Conservation (phyloP, 2,797 vertebrate species). For the Leptoclinus maculatus region DNA sequence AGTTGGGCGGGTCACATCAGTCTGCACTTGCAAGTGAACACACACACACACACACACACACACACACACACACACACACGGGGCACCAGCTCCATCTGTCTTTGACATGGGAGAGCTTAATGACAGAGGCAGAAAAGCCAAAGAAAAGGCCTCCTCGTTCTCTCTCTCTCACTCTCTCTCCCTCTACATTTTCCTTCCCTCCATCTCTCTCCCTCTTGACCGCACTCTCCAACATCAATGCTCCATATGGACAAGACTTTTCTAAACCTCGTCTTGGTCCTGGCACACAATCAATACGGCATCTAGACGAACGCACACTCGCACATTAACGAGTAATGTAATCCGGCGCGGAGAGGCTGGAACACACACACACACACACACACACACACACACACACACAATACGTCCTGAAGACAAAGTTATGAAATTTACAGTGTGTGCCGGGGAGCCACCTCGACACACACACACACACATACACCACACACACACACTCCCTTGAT, state of each 20-base stretch:
- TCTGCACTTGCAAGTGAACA: conserved; percentile 61
- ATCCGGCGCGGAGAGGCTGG: conserved; percentile 54
- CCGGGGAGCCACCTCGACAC: conserved; percentile 11
- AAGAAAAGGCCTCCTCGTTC: conserved; percentile 70
- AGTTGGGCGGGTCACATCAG: conserved; percentile 71
- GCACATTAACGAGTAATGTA: conserved; percentile 48
- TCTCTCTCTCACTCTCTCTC: conserved; percentile 39
- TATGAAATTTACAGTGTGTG: conserved; percentile 63
- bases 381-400: not conserved
- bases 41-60: conserved; percentile 45
- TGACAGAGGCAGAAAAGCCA: conserved; percentile 85
- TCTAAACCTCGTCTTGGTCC: conserved; percentile 65
- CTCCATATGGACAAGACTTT: conserved; percentile 81
- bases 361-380: conserved; percentile 27
- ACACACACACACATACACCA: not conserved
- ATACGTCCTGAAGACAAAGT: conserved; percentile 49
- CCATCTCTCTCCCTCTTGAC: conserved; percentile 69
- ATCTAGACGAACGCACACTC: conserved; percentile 43
- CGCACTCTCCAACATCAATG: conserved; percentile 81
- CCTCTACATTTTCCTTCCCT: conserved; percentile 56
- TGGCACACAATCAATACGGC: conserved; percentile 72
- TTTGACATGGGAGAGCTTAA: conserved; percentile 86
- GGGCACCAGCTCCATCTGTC: conserved; percentile 75
- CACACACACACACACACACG: conserved; percentile 44
- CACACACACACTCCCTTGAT: conserved; percentile 26